These are phyloP conservation scores for Eumerus sabulonum DNA, from an alignment of 2,888 invertebrate species.

Conservation along the genomic window DNA sequence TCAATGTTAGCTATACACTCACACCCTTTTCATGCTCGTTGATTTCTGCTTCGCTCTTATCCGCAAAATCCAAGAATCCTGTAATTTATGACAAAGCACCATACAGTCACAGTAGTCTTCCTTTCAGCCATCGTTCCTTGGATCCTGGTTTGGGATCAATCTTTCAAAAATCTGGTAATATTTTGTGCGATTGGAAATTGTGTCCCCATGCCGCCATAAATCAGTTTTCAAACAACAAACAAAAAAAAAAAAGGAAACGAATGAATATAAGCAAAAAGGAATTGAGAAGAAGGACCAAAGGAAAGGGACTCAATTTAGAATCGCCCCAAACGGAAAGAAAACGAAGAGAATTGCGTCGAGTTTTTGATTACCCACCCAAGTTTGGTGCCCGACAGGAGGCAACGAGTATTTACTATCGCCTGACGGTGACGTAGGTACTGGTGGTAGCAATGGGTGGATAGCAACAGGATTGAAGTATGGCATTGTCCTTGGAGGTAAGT, in stretches of 20 bases:
- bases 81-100: constrained; percentile 53
- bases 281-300: constrained; percentile 14
- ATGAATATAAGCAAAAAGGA: constrained; percentile 23
- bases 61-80: constrained; percentile 14
- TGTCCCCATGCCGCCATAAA: constrained; percentile 66
- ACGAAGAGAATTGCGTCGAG: constrained; percentile 53
- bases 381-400: constrained; percentile 3
- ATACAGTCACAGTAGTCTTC: constrained; percentile 39
- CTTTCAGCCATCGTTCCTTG: no score
- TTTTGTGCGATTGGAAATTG: constrained; percentile 65
- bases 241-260: no score
- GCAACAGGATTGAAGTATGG: constrained; percentile 7
- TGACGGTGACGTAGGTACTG: not conserved
- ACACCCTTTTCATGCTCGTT: no score
- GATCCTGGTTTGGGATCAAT: constrained; percentile 47
- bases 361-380: constrained; percentile 58
- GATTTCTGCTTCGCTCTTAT: no score
- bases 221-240: constrained; percentile 57
- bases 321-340: constrained; percentile 23
- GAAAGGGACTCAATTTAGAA: constrained; percentile 21
- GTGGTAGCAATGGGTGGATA: constrained; percentile 5
- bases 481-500: not conserved
- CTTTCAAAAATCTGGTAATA: constrained; percentile 65
- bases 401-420: no score
- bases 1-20: constrained; percentile 35